These are phyloP conservation scores for Crotalus tigris DNA, from an alignment of 2,113 vertebrate species.

Conservation along the genomic window DNA sequence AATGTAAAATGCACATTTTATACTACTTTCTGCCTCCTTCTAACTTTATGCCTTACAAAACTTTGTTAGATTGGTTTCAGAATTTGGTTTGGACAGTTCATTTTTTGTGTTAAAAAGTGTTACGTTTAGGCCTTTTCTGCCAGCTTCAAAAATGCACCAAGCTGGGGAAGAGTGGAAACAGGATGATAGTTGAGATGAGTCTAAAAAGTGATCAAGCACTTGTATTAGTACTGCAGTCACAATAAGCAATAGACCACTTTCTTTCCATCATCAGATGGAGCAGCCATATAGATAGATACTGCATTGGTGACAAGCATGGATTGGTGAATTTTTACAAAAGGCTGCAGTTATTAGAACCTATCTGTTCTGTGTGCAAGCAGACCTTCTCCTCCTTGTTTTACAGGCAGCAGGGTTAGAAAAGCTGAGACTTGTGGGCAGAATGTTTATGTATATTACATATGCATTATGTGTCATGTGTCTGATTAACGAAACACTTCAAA, in stretches of 20 bases:
- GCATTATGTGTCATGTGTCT: not conserved
- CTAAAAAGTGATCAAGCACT: not conserved
- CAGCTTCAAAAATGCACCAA: not conserved
- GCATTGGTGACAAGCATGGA: too few species aligned
- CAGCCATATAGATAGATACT: not conserved
- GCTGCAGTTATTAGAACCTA: not conserved
- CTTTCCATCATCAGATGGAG: not conserved
- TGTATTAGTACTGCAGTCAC: not conserved
- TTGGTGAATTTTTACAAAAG: not conserved
- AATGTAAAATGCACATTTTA: not conserved
- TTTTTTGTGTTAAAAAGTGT: not conserved
- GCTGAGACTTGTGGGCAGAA: not conserved
- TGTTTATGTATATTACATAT: not conserved
- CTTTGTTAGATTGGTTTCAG: not conserved
- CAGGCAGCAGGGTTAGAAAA: not conserved
- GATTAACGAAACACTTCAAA: too few species aligned
- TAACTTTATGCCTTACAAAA: not conserved
- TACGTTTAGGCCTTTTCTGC: not conserved
- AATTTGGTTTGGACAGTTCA: slow-evolving; percentile 6
- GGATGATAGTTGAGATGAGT: not conserved
- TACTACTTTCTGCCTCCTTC: not conserved
- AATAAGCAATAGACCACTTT: not conserved
- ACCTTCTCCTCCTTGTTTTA: not conserved
- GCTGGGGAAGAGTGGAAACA: not conserved
- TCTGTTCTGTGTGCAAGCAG: not conserved